Conservation (phyloP, 2,113 vertebrate species). For the Phalacrocorax pelagicus region DNA sequence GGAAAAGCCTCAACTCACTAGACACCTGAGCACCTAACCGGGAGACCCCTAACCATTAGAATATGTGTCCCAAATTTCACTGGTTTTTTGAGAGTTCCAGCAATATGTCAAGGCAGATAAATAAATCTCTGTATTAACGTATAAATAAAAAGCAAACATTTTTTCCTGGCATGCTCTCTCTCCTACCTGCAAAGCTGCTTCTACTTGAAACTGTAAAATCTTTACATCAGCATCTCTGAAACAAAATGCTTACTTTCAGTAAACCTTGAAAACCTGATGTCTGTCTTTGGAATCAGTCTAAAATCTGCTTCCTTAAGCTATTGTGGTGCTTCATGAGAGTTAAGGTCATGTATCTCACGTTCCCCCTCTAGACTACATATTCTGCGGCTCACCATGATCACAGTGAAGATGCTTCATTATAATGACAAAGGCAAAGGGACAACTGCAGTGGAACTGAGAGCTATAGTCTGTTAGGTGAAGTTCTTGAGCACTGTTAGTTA, state of each 20-base stretch:
- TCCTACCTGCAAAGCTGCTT: background rate
- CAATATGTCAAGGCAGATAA: background rate
- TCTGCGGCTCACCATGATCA: background rate
- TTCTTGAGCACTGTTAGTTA: background rate
- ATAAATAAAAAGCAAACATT: background rate
- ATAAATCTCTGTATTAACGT: background rate
- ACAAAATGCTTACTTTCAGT: background rate
- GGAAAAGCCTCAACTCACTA: background rate
- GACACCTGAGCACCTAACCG: background rate
- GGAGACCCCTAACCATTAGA: background rate
- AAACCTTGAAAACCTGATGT: background rate
- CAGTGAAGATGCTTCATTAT: background rate
- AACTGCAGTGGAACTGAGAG: background rate
- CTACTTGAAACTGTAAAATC: background rate
- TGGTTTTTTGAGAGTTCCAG: background rate
- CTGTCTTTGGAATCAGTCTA: background rate
- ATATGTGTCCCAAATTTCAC: background rate
- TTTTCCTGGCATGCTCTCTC: background rate
- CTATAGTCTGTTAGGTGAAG: background rate
- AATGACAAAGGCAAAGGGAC: background rate
- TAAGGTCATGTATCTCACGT: accelerated
- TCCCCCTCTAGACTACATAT: background rate
- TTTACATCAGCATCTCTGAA: background rate
- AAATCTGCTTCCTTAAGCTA: background rate
- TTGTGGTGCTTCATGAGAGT: background rate